A percentile compares a stretch with the other conserved stretches of the same genome.
phyloP scores from a whole-genome alignment of 2,888 invertebrate genomes.

The Augiades crinisus region DNA sequence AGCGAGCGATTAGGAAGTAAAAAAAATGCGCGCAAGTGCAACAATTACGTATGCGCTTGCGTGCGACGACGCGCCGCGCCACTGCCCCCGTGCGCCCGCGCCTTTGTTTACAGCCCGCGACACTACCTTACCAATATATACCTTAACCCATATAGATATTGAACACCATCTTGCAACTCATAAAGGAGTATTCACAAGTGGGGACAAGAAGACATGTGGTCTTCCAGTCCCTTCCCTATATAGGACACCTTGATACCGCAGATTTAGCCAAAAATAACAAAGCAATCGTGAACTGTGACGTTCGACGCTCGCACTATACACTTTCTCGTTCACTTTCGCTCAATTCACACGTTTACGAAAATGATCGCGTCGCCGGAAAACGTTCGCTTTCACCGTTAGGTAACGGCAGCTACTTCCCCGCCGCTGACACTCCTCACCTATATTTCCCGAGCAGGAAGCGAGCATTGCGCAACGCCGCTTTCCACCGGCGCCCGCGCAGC shows the following conservation, averaged over 20 bases:
- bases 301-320: conserved; percentile 33
- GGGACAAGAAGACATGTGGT: too few species aligned
- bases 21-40: background rate
- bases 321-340: conserved; percentile 76
- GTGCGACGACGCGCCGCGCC: conserved; percentile 25
- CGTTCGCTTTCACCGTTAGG: conserved; percentile 73
- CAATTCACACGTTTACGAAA: conserved; percentile 79
- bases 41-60: conserved; percentile 25
- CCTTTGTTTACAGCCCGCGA: background rate
- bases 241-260: background rate
- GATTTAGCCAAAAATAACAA: background rate
- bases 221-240: too few species aligned
- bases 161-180: background rate
- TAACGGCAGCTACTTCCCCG: conserved; percentile 70
- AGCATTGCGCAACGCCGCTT: conserved; percentile 58
- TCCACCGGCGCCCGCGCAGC: conserved; percentile 55
- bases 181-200: too few species aligned
- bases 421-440: conserved; percentile 66
- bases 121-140: background rate
- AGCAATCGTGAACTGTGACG: too few species aligned
- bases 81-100: conserved; percentile 25
- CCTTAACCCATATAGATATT: background rate
- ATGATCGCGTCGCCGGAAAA: conserved; percentile 75
- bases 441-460: conserved; percentile 71
- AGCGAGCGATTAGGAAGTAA: conserved; percentile 8